Base-by-base conservation (phyloP, 2,888 invertebrate species). In the Dinocampus coccinellae region DNA sequence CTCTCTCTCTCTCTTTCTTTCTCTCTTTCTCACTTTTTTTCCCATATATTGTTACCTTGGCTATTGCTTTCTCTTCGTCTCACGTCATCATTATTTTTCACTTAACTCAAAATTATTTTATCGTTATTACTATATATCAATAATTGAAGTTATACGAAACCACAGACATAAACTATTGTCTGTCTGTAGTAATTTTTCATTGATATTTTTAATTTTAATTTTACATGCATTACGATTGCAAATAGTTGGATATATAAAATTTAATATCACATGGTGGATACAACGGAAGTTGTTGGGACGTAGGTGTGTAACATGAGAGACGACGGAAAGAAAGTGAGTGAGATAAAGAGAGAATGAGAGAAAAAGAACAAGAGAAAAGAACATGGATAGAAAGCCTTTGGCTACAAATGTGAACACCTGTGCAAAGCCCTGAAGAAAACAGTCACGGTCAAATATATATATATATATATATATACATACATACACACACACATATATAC, bases 251-350 rank as follows among this genome's bases (percentile, higher is more conserved):
- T 68, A 26, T 36, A 34, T 24, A 39, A 60, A 52, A 42, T 53
- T 39, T 68, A 36, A 47, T 67, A 33, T 24, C 16, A 7, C 52
- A 33, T 52, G 60, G 34, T 58, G n/a, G 33, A 67, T 58, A 24
- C 53, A 66, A 67, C 74, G 74, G 75, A 73, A 74, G 72, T 74
- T 69, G 65, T 64, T 55, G 55, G 60, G 69, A 61, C 74, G 75
- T 71, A 69, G 75, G 75, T 69, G 75, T 69, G 70, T 64, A 64
- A 73, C 62, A 34, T 36, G 66, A 66, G 58, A 57, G 65, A 63
- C 58, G 39, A 55, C 62, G 34, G 58, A 55, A 58, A 61, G 66
- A 20, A 55, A n/a, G 39, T 57, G 24, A n/a, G 20, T 34, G 36
- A n/a, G n/a, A n/a, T n/a, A n/a, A n/a, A n/a, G n/a, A n/a, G n/a